Conservation (phyloP, 2,797 vertebrate genomes). For the Takifugu rubripes region DNA sequence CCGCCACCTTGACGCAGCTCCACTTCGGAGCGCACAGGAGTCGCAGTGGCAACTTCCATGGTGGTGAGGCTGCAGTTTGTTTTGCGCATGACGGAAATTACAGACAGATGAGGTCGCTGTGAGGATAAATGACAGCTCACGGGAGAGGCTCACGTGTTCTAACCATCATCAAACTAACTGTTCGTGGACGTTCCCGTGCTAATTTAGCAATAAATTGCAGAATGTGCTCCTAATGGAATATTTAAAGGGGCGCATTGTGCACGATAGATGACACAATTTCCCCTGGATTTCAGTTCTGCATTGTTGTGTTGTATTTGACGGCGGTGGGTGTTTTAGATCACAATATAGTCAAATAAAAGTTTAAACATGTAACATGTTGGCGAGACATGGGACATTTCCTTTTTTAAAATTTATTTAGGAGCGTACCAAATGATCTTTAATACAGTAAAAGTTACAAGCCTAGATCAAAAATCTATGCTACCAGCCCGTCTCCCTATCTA, state of each 20-base stretch:
- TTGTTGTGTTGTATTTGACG: not conserved
- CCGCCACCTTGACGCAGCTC: slow-evolving; percentile 14
- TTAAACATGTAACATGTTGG: too few relatives aligned
- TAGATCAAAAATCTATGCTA: too few relatives aligned
- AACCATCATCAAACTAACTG: too few relatives aligned
- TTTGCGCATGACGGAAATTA: slow-evolving; percentile 65
- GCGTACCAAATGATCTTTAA: too few relatives aligned
- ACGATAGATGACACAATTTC: not conserved
- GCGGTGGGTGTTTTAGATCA: not conserved
- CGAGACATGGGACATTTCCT: too few relatives aligned
- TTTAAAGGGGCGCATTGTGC: not conserved
- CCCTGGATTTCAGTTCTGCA: not conserved
- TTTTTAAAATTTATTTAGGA: too few relatives aligned
- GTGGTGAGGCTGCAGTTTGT: slow-evolving; percentile 54
- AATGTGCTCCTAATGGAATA: too few relatives aligned
- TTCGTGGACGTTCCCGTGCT: too few relatives aligned
- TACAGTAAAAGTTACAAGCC: too few relatives aligned
- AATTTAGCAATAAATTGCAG: too few relatives aligned
- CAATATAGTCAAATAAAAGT: too few relatives aligned
- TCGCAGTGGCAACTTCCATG: slow-evolving; percentile 31
- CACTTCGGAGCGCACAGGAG: slow-evolving; percentile 11
- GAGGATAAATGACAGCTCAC: slow-evolving; percentile 3
- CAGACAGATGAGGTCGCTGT: slow-evolving; percentile 55
- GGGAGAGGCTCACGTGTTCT: not conserved
- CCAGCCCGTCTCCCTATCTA: too few relatives aligned